Percentiles rank a stretch among this genome's conserved stretches.
Evolutionary conservation across 1,140 invertebrate species (phyloP).

Genomic region (Protaetia brevitarsis): DNA sequence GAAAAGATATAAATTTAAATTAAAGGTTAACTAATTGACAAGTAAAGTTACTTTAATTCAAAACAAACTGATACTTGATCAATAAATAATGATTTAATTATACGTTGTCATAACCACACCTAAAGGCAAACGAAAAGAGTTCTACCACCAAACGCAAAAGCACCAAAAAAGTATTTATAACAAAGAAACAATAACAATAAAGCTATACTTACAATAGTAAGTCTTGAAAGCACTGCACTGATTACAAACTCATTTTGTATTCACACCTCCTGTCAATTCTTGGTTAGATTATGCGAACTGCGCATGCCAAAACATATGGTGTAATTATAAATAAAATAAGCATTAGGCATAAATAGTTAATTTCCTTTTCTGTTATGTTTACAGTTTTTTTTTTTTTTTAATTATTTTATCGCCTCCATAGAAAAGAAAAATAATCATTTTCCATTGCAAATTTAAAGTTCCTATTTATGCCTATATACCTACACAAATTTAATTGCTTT

Average conservation of each 20-base stretch:
- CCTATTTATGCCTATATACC: no score
- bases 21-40: neutral
- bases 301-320: neutral
- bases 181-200: neutral
- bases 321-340: no score
- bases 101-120: neutral
- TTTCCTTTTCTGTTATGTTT: no score
- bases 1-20: no score
- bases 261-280: neutral
- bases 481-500: no score
- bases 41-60: neutral
- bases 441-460: no score
- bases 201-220: neutral
- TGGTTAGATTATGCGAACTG: neutral
- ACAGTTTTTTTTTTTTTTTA: no score
- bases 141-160: neutral
- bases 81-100: slow-evolving; percentile 15
- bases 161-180: neutral
- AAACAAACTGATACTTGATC: slow-evolving; percentile 1
- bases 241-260: slow-evolving; percentile 9
- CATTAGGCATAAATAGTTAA: no score
- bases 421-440: no score
- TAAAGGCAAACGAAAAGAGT: neutral
- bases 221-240: neutral
- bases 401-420: no score